A percentile compares a stretch with the other conserved stretches of the same genome.
These are phyloP conservation scores for Drosophila melanosoma DNA, from an alignment of 2,888 invertebrate species.

Conservation along the genomic window DNA sequence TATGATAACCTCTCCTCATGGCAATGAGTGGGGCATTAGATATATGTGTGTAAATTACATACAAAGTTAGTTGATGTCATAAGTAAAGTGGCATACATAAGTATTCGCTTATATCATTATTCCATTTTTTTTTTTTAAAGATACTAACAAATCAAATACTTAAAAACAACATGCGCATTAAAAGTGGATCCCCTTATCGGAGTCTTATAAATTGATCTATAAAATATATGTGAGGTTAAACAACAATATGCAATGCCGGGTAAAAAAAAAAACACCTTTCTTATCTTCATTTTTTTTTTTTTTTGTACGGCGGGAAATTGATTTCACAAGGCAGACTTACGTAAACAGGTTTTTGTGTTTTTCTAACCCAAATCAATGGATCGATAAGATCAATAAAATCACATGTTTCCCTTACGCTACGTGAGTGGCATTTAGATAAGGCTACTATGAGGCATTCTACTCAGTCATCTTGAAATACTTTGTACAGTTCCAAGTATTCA, in stretches of 20 bases:
- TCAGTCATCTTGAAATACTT: not conserved
- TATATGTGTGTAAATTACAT: not conserved
- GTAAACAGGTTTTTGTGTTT: conserved; percentile 31
- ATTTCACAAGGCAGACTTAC: conserved; percentile 60
- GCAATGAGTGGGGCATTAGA: conserved; percentile 5
- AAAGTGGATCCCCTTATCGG: conserved; percentile 57
- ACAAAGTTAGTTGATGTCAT: not conserved
- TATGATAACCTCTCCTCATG: conserved; percentile 30
- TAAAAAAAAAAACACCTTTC: conserved; percentile 22
- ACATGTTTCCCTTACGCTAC: conserved; percentile 35
- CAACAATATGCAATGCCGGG: conserved; percentile 19
- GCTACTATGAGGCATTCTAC: not conserved
- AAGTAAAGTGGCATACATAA: conserved; percentile 5
- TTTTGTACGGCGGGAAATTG: conserved; percentile 31
- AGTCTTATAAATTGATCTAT: conserved; percentile 53
- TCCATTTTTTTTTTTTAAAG: conserved; percentile 1
- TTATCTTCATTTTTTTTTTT: conserved; percentile 56
- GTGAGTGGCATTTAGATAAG: not conserved
- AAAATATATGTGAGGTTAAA: conserved; percentile 34
- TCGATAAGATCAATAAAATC: conserved; percentile 48
- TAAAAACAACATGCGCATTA: conserved; percentile 36
- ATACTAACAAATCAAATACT: conserved; percentile 28
- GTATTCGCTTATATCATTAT: conserved; percentile 34
- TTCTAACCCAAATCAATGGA: conserved; percentile 44
- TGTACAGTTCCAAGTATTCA: not conserved